Percentiles rank a stretch among this genome's conserved stretches.
phyloP scores from a whole-genome alignment of 2,797 vertebrate genomes.

The Sardinella longiceps region DNA sequence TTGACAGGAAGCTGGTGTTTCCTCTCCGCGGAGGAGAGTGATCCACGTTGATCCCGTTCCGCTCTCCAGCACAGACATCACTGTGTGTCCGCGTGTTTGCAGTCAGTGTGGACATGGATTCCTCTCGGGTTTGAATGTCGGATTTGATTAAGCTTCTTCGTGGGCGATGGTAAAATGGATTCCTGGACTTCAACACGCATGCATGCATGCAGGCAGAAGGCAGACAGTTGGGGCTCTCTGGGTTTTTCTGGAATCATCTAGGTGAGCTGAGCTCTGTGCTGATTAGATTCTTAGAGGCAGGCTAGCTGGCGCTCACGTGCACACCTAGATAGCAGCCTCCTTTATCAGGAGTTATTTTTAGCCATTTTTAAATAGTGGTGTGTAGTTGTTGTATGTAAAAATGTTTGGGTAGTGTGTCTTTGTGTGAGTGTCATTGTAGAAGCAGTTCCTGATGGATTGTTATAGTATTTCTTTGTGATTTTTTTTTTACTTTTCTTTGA shows the following conservation, averaged over 20 bases:
- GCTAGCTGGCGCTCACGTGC: background rate
- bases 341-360: too few species aligned
- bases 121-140: background rate
- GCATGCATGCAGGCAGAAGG: too few species aligned
- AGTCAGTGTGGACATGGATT: background rate
- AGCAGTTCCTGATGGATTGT: too few species aligned
- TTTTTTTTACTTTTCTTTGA: too few species aligned
- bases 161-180: background rate
- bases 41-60: background rate
- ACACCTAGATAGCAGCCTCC: background rate
- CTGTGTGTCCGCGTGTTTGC: background rate
- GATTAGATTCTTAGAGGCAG: background rate
- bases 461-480: too few species aligned
- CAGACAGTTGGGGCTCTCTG: background rate
- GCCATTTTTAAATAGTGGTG: background rate
- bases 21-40: background rate
- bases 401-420: too few species aligned
- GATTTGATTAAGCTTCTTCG: background rate
- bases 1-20: slow-evolving; percentile 20
- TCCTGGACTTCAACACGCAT: background rate
- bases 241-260: background rate
- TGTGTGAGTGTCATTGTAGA: too few species aligned
- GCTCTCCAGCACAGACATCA: background rate
- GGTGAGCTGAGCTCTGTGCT: background rate
- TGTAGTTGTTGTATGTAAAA: background rate